phyloP scores from a whole-genome alignment of 2,888 invertebrate species.

The Thysanoteuthis rhombus region DNA sequence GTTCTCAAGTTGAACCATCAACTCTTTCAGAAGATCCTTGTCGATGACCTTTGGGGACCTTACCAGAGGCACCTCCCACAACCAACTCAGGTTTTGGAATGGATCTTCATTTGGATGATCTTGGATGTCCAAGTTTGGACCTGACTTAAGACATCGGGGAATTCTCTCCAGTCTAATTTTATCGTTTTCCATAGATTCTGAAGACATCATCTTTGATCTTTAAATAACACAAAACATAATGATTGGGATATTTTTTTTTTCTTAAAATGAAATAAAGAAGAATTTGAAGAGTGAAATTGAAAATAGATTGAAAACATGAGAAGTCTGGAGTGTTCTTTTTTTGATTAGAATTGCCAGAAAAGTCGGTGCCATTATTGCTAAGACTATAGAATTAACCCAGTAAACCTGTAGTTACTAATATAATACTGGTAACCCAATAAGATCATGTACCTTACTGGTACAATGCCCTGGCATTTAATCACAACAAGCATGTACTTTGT shows the following conservation, averaged over 20 bases:
- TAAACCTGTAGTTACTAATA: too few relatives aligned
- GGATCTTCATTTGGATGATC: neutral
- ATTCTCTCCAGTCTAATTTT: neutral
- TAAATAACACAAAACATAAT: neutral
- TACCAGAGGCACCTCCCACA: slow-evolving; percentile 51
- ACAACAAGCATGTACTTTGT: too few relatives aligned
- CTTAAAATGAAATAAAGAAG: too few relatives aligned
- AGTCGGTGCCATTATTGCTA: too few relatives aligned
- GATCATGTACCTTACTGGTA: too few relatives aligned
- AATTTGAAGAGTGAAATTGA: too few relatives aligned
- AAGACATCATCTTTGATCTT: neutral
- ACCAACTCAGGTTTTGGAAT: slow-evolving; percentile 42
- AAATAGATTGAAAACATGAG: too few relatives aligned
- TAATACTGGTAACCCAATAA: too few relatives aligned
- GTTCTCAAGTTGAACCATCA: slow-evolving; percentile 43
- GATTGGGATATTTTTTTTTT: neutral
- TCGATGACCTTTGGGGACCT: slow-evolving; percentile 44
- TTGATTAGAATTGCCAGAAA: too few relatives aligned
- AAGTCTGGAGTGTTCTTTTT: too few relatives aligned
- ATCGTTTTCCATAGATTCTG: neutral
- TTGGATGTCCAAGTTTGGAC: neutral
- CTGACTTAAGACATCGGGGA: neutral
- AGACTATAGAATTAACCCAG: too few relatives aligned
- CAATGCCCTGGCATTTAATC: too few relatives aligned
- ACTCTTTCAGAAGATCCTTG: slow-evolving; percentile 42